Conservation (phyloP, 2,797 vertebrate genomes). For the Xyrichtys novacula region DNA sequence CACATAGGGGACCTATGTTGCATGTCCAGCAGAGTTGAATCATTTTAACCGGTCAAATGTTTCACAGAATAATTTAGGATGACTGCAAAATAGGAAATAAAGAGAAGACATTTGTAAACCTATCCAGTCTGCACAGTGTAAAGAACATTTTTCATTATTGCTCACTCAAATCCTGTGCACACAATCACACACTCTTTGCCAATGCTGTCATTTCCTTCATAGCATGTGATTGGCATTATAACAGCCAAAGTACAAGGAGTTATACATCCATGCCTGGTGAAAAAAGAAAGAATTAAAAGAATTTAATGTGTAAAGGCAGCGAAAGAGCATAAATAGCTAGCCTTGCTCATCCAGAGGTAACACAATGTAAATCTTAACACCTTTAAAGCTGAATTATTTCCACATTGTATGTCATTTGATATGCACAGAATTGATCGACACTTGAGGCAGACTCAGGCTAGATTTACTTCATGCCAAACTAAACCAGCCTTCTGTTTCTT, state of each 20-base stretch:
- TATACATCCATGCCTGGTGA: too few relatives aligned
- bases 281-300: too few relatives aligned
- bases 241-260: too few relatives aligned
- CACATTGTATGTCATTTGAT: neutral
- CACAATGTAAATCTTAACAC: neutral
- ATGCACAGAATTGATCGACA: neutral
- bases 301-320: too few relatives aligned
- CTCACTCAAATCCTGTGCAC: too few relatives aligned
- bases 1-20: slow-evolving; percentile 37
- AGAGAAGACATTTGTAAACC: neutral
- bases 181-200: too few relatives aligned
- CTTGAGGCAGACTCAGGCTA: neutral
- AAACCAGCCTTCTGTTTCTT: too few relatives aligned
- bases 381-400: neutral
- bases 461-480: neutral
- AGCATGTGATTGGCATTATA: too few relatives aligned
- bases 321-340: neutral
- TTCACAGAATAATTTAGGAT: neutral
- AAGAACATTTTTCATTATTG: neutral
- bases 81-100: neutral
- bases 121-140: neutral
- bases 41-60: neutral
- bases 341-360: neutral
- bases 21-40: slow-evolving; percentile 40
- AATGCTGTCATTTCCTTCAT: too few relatives aligned